These are phyloP conservation scores for Nycticorax nycticorax DNA, from an alignment of 2,113 vertebrate species.

Conservation along the genomic window DNA sequence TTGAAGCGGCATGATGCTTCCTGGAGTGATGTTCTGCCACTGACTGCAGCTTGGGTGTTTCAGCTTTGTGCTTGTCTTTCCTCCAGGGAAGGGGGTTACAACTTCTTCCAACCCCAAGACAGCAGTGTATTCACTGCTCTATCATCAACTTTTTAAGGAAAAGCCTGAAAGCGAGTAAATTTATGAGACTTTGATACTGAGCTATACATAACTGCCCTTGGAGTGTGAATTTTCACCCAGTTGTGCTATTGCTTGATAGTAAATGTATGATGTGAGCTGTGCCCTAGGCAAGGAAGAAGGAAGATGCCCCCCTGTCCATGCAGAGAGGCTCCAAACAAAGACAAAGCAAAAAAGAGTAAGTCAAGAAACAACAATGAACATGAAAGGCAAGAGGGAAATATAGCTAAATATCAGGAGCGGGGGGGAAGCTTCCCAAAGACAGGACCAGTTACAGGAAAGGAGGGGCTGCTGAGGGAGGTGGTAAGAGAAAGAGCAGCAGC, in stretches of 20 bases:
- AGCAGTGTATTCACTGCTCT: not conserved
- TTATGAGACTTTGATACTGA: rapidly evolving
- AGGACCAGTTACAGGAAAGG: not conserved
- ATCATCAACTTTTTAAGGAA: not conserved
- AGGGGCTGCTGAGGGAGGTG: not conserved
- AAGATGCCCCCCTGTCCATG: not conserved
- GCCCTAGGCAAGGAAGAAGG: not conserved
- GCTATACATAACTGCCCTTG: not conserved
- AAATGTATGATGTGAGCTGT: not conserved
- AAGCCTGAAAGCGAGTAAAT: not conserved
- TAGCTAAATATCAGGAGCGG: not conserved
- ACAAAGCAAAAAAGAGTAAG: not conserved
- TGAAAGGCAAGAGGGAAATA: not conserved
- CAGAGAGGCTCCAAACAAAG: not conserved
- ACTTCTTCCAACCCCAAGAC: not conserved
- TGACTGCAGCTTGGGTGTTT: not conserved
- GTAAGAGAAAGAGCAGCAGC: not conserved
- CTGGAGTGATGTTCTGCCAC: not conserved
- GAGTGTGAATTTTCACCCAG: not conserved
- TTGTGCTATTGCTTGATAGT: not conserved
- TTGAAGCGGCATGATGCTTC: not conserved
- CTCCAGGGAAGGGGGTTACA: not conserved
- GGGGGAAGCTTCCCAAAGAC: not conserved
- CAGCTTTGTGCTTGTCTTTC: not conserved
- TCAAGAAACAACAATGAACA: not conserved